Base-by-base conservation (phyloP, 2,797 vertebrate species). In the Etheostoma perlongum region DNA sequence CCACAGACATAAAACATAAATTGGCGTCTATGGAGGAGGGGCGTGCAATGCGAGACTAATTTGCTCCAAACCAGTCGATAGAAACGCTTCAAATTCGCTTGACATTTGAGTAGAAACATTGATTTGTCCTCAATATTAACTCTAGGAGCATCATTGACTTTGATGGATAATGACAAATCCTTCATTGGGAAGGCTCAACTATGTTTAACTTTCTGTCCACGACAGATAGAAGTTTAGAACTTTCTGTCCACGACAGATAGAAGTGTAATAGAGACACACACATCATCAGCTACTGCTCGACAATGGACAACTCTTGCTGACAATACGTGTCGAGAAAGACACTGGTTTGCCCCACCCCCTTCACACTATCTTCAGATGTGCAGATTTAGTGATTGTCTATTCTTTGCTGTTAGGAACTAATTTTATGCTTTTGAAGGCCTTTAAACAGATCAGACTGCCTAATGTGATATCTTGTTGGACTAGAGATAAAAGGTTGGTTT, bases 91-190 rank as follows among this genome's bases (percentile, higher is more conserved):
- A 40, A 11, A 40, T 40, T 40, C 36, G 36, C 36, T 40, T 10
- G 36, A 40, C 9, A 11, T 3, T 40, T 10, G 9, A 40, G 36
- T 40, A 40, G 36, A 40, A 36, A 40, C 2, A 40, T 40, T 25
- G 19, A 60, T 55, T 47, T 67, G 30, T 60, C 47, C 59, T 67
- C 1, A 15, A 64, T 33, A 66, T 48, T 53, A 81, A 72, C 51
- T 59, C 30, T 18, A 63, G 16, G 19, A 49, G 5, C 21, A 12
- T 16, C 19, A 2, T 18, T 51, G 14, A 66, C 47, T 49, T 64
- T 67, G 44, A 27, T 4, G 4, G 46, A 72, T 53, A 15, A 68
- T 21, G 10, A 74, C 5, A 2, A 46, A n/a, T 55, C 9, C 2
- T 55, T 65, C 16, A 36, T 4, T 36, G 19, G 2, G 10, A 11